Base-by-base conservation (phyloP, 2,113 vertebrate species). In the Eira barbara region DNA sequence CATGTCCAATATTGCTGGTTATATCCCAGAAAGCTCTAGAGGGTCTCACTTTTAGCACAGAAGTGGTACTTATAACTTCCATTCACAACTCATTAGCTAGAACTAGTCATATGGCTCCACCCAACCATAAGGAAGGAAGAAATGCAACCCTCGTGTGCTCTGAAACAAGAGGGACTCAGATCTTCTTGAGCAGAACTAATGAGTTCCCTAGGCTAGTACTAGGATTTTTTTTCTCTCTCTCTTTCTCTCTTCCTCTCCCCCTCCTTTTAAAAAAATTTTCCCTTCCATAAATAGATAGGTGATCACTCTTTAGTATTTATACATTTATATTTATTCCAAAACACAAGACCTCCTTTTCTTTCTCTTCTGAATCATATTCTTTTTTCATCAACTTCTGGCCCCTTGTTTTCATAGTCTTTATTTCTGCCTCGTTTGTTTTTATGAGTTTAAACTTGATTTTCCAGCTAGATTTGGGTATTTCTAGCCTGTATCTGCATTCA, bases 311-410 rank as follows among this genome's bases (percentile, higher is more conserved):
- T 21, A 67, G 5, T 63, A 25, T 85, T 67, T 91, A 25, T 67
- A 59, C 29, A 89, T 84, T 69, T 95, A 34, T 47, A 65, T 85
- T 87, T 91, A n/a, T 84, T 87, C 29, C 20, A 55, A 34, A 45
- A 36, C 34, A 52, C 6, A 86, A 74, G n/a, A 7, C 2, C 15
- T 31, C 52, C 31, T 79, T 79, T 23, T 15, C 29, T 52, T 2
- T 74, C 42, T 36, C 10, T 79, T 52, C 47, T 84, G n/a, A 84
- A 61, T 55, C 10, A 42, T 17, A 82, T 83, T 59, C 21, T 55
- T 57, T n/a, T 21, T 52, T 96, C 31, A 73, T 61, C 47, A 94
- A 9, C 55, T 31, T 15, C 27, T 86, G 63, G 39, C 1, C 31
- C 9, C 55, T 79, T 65, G 31, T n/a, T 92, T 94, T 52, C 34